Percentiles rank a stretch among this genome's conserved stretches.
These are phyloP conservation scores for Drosophila paranaensis DNA, from an alignment of 2,888 invertebrate species.

Conservation along the genomic window DNA sequence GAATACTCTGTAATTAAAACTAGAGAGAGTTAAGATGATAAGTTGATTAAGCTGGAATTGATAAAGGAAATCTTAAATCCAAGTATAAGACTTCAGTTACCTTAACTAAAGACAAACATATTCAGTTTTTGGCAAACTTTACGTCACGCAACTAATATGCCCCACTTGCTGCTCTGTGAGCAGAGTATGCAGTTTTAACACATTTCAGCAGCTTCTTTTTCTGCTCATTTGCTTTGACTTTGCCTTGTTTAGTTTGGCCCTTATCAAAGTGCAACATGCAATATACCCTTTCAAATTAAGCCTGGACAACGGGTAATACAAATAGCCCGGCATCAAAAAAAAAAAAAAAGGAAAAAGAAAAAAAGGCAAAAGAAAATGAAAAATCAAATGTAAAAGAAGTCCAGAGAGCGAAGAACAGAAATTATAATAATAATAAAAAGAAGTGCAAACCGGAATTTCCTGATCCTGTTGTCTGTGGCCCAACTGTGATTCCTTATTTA, in stretches of 20 bases:
- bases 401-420: constrained; percentile 42
- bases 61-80: neutral
- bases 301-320: constrained; percentile 16
- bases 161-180: too few species aligned
- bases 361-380: constrained; percentile 7
- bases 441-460: constrained; percentile 78
- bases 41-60: neutral
- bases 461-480: constrained; percentile 73
- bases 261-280: constrained; percentile 12
- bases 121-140: neutral
- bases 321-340: constrained; percentile 2
- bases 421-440: constrained; percentile 71
- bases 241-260: neutral
- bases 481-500: constrained; percentile 72
- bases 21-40: neutral
- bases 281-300: constrained; percentile 30
- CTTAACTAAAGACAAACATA: neutral
- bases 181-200: neutral
- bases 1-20: constrained; percentile 2
- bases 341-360: neutral
- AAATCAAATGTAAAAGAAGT: constrained; percentile 22
- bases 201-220: neutral
- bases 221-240: neutral
- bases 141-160: neutral
- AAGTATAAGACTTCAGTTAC: too few species aligned